Evolutionary conservation across 2,888 invertebrate genomes (phyloP), one percentile per base, ranked within the genome.

Genomic region (Hyalella azteca): DNA sequence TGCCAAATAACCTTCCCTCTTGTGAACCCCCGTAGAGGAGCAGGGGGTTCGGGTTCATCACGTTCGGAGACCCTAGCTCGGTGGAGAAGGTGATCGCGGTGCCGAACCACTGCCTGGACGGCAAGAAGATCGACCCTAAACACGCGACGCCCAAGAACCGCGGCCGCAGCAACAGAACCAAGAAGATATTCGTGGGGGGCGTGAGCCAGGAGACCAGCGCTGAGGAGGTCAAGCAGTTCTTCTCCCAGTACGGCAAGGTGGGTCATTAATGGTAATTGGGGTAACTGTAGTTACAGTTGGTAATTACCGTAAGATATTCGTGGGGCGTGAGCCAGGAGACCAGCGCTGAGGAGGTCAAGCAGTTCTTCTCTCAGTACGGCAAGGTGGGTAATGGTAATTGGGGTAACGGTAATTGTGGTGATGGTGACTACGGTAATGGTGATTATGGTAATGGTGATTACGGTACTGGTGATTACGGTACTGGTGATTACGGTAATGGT

Each of bases 271-370:
- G 95, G 95, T 89, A 95, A 95, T 1, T 93, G 94, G 41, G 94
- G 94, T 78, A 95, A 95, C n/a, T 80, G 95, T 95, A 88, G 95
- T 95, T 7, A 93, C n/a, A n/a, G n/a, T n/a, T n/a, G n/a, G n/a
- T n/a, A n/a, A n/a, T n/a, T n/a, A n/a, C n/a, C n/a, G n/a, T n/a
- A 95, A 95, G 90, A 95, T 95, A 85, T 95, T 95, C 89, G 95
- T 95, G 36, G 95, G 95, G 95, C 80, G 95, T 95, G 82, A 95
- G 95, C 80, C 95, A 95, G 88, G 95, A 95, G 89, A 95, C 95
- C 1, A 94, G 94, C 41, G 94, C 94, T 78, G 95, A 95, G 80
- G 95, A 95, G 88, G 95, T 95, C 9, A 93, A 95, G 88, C 93
- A 93, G 49, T 95, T 95, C 89, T 95, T 95, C 91, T 92, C 92